phyloP scores from a whole-genome alignment of 2,797 vertebrate species.

The Tapirus indicus region DNA sequence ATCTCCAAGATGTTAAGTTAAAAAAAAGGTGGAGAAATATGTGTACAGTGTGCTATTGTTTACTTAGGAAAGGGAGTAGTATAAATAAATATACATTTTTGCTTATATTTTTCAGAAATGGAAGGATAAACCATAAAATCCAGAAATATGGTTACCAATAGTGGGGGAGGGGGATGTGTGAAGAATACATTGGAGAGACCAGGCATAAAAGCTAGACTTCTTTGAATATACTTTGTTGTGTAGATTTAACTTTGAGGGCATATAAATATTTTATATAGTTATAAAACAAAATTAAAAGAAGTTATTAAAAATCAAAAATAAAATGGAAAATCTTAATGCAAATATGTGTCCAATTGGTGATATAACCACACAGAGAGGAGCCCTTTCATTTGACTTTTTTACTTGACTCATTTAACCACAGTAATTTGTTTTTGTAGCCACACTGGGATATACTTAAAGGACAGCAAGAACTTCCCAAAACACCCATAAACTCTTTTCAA shows the following conservation, averaged over 20 bases:
- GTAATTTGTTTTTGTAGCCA: not conserved
- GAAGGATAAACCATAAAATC: constrained; percentile 9
- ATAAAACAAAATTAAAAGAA: constrained; percentile 18
- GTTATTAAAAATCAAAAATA: not conserved
- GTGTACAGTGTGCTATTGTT: not conserved
- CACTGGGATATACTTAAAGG: not conserved
- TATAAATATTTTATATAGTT: not conserved
- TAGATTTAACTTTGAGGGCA: not conserved
- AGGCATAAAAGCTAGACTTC: not conserved
- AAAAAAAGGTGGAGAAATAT: not conserved
- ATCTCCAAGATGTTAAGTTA: not conserved
- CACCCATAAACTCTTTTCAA: not conserved
- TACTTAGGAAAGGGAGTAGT: not conserved
- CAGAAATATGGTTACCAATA: not conserved
- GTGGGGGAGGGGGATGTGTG: accelerated
- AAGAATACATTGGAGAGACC: not conserved
- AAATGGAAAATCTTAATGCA: constrained; percentile 8
- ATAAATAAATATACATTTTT: not conserved
- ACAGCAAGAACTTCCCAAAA: not conserved
- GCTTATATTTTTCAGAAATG: not conserved
- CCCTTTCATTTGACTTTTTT: not conserved
- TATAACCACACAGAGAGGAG: not conserved
- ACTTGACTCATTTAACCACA: not conserved
- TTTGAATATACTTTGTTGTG: not conserved
- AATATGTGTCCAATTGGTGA: not conserved